Conservation (phyloP, 30 jellyfish, hydroid and myxozoan species). For the Chrysaora quinquecirrha region DNA sequence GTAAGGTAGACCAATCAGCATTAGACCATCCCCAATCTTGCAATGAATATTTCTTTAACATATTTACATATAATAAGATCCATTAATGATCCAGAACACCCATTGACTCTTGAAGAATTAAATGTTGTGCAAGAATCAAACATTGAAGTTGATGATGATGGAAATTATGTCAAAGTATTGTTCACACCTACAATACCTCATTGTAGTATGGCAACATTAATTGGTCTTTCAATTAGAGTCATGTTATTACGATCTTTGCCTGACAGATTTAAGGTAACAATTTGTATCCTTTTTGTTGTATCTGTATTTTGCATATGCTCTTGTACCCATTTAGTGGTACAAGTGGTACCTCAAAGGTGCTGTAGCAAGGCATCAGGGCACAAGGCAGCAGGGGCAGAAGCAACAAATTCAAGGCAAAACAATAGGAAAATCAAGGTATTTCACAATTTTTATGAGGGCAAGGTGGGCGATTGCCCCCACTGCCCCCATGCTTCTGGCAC, state of each 20-base stretch:
- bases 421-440: too few relatives aligned
- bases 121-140: conserved; percentile 83
- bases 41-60: not conserved
- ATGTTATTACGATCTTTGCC: conserved; percentile 90
- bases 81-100: conserved; percentile 96
- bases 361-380: too few relatives aligned
- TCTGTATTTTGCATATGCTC: not conserved
- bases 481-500: too few relatives aligned
- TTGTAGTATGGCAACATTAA: conserved; percentile 97
- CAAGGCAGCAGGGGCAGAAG: too few relatives aligned
- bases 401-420: too few relatives aligned
- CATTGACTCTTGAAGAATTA: conserved; percentile 90
- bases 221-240: conserved; percentile 90
- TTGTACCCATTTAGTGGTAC: too few relatives aligned
- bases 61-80: conserved; percentile 69
- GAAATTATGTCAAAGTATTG: conserved; percentile 53
- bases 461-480: too few relatives aligned
- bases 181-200: conserved; percentile 98
- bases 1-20: too few relatives aligned
- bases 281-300: too few relatives aligned
- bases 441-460: too few relatives aligned
- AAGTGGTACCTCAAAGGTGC: too few relatives aligned
- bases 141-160: conserved; percentile 73
- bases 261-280: conserved; percentile 85
- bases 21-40: too few relatives aligned